phyloP scores from a whole-genome alignment of 1,140 invertebrate genomes.

The Calosoma granatense region DNA sequence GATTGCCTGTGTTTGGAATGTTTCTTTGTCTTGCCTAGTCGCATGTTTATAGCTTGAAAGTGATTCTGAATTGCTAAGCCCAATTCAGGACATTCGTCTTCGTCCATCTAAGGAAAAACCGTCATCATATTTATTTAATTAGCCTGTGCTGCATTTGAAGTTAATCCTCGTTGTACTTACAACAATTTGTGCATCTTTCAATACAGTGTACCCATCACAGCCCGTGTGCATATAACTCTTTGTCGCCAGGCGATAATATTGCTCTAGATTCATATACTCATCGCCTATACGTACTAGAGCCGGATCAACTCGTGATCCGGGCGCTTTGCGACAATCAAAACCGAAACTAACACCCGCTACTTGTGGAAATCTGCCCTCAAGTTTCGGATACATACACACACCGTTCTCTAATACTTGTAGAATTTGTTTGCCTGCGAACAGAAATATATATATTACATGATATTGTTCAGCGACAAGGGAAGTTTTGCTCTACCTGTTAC shows the following conservation, averaged over 20 bases:
- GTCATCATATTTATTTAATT: too few species aligned
- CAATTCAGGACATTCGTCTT: constrained; percentile 73
- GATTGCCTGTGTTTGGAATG: constrained; percentile 74
- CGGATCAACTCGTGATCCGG: constrained; percentile 58
- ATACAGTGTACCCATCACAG: constrained; percentile 76
- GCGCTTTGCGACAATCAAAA: constrained; percentile 65
- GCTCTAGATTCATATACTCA: constrained; percentile 62
- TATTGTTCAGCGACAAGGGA: too few species aligned
- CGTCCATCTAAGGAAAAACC: constrained; percentile 49
- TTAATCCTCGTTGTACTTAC: constrained; percentile 39
- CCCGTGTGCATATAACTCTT: constrained; percentile 71
- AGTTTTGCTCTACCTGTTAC: constrained; percentile 43
- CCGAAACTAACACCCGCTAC: constrained; percentile 73
- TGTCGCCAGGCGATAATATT: constrained; percentile 66
- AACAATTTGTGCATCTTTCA: constrained; percentile 59
- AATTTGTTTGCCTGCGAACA: constrained; percentile 51
- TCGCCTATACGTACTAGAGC: constrained; percentile 71
- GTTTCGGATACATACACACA: constrained; percentile 58
- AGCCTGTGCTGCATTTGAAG: constrained; percentile 1
- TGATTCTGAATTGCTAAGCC: constrained; percentile 78
- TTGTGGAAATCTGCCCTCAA: constrained; percentile 75
- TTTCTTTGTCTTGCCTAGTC: constrained; percentile 54
- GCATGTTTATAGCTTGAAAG: constrained; percentile 73
- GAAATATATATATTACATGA: constrained; percentile 15
- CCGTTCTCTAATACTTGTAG: constrained; percentile 71